Base-by-base conservation (phyloP, 2,113 vertebrate genomes). In the Antigone vipio region DNA sequence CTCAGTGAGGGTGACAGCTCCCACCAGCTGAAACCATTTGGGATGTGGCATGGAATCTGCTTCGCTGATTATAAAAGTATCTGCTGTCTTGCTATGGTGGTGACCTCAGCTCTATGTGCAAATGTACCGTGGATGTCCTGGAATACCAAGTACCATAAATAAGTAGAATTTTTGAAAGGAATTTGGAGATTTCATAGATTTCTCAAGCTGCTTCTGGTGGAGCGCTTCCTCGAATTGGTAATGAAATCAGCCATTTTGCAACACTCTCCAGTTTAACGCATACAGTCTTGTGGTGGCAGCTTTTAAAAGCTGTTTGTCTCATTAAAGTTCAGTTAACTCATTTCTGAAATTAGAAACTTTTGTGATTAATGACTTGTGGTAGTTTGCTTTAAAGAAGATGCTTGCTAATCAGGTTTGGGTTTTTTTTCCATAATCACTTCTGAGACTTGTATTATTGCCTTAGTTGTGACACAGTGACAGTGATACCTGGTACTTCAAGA, bases 331-430 rank as follows among this genome's bases (percentile, higher is more conserved):
- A 84, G 78, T 94, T 95, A 96, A 92, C 89, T 90, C 53, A 40
- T 91, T 75, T 87, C 85, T 93, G 89, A 90, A 93, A 96, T 95
- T 64, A 94, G 85, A 53, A 92, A 90, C 83, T 96, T 95, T 47
- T 49, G 45, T 88, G 96, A 92, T 95, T 92, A 97, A 97, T 75
- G 87, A 64, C 63, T 95, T 80, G 22, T 44, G 75, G 49, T 81
- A 35, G 86, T 72, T 89, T 80, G 64, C n/a, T 68, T 76, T 89
- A 81, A 89, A 84, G 56, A 76, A 82, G 35, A 80, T 53, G 44
- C 53, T 66, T 86, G 75, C 23, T 88, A 89, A 94, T 79, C 63
- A 49, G 58, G 24, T 50, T 85, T 59, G 30, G 4, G 6, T 11
- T 32, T 55, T 56, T 16, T 59, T 74, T 66, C 55, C 45, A 6